Conservation (phyloP, 2,113 vertebrate species). For the Mormoops blainvillei region DNA sequence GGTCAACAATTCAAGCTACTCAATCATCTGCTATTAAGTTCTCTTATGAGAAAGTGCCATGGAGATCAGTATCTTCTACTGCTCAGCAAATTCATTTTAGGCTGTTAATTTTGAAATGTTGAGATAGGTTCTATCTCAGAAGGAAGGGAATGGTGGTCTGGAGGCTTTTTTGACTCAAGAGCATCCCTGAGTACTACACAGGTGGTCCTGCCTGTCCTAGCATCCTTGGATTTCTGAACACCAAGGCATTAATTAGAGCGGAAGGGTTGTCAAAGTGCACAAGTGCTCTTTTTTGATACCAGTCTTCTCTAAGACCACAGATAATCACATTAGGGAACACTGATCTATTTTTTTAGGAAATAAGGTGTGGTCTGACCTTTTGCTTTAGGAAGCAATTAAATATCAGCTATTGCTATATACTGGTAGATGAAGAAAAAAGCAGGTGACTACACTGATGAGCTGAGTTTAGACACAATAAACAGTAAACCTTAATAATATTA, state of each 20-base stretch:
- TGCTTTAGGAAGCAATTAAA: background rate
- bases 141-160: background rate
- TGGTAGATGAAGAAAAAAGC: background rate
- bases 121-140: background rate
- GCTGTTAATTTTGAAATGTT: slow-evolving; percentile 38
- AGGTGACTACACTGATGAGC: background rate
- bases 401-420: background rate
- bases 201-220: background rate
- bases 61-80: slow-evolving; percentile 23
- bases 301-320: background rate
- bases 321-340: background rate
- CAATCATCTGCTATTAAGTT: slow-evolving; percentile 33
- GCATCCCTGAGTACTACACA: background rate
- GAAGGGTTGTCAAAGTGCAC: background rate
- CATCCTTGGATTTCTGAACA: background rate
- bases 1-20: slow-evolving; percentile 52
- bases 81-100: slow-evolving; percentile 19
- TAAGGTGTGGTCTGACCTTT: background rate
- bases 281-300: background rate
- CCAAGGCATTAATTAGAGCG: background rate
- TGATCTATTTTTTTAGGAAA: background rate
- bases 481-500: background rate
- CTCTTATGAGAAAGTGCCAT: slow-evolving; percentile 1
- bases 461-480: background rate
- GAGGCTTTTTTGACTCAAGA: background rate